phyloP scores from a whole-genome alignment of 2,888 invertebrate genomes.

The Caenorhabditis wallacei region DNA sequence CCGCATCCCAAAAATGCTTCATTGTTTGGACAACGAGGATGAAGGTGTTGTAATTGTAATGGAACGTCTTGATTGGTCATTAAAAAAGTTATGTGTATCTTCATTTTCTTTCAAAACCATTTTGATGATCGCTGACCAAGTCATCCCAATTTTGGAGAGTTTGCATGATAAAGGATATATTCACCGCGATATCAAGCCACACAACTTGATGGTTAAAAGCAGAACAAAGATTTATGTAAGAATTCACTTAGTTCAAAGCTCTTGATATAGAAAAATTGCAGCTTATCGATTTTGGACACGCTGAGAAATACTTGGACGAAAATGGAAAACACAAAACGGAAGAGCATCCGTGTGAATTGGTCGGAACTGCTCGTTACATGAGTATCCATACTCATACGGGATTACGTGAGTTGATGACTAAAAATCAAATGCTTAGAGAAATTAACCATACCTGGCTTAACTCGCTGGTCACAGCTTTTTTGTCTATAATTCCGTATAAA shows the following conservation, averaged over 20 bases:
- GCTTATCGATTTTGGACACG: constrained; percentile 12
- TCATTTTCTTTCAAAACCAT: not conserved
- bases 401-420: constrained; percentile 1
- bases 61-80: not conserved
- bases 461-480: too few relatives aligned
- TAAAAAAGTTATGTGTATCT: too few relatives aligned
- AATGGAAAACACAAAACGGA: not conserved
- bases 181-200: constrained; percentile 16
- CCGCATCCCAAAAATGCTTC: not conserved
- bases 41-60: not conserved
- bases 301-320: not conserved
- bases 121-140: constrained; percentile 7
- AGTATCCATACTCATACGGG: constrained; percentile 9
- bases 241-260: too few relatives aligned
- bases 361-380: constrained; percentile 4
- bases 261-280: too few relatives aligned
- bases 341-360: too few relatives aligned
- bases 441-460: too few relatives aligned
- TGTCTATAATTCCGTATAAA: too few relatives aligned
- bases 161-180: constrained; percentile 8
- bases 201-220: not conserved
- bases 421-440: too few relatives aligned
- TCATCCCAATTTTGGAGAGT: not conserved
- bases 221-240: too few relatives aligned
- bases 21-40: not conserved